Base-by-base conservation (phyloP, 1,140 invertebrate genomes). In the Leptinotarsa defecta region DNA sequence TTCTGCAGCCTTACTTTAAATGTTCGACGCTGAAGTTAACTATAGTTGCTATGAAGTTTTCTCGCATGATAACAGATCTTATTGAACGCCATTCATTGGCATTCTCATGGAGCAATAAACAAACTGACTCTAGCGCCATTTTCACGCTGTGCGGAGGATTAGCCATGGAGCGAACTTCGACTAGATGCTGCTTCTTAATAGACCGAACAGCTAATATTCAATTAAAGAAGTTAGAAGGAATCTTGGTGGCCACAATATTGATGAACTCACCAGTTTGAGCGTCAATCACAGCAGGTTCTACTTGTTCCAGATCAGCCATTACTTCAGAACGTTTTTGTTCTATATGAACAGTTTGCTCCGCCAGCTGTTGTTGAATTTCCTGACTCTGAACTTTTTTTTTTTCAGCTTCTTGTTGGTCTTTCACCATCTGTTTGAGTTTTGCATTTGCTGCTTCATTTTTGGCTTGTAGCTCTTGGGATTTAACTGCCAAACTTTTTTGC, bases 341-440 rank as follows among this genome's bases (percentile, higher is more conserved):
- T 74, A 99, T 99, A 81, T 95, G 92, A 24, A 95, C 91, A 1
- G 96, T 97, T 88, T 98, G 96, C 82, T 93, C 91, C 74, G 94
- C 93, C 76, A 99, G 87, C 79, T 94, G 92, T 22, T 93, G 92
- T 86, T 99, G 98, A 82, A 99, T 96, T 86, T 98, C 96, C 87
- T 99, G 97, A 81, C 96, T 98, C 82, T 98, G 94, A 13, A 97
- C 94, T 88, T 99, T 99, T 87, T 98, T 98, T 87, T 98, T 96
- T 84, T 99, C 98, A 13, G 98, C 98, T 88, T 99, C 98, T 83
- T 99, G 98, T 86, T 99, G 98, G 87, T 99, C 97, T 87, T 98
- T 97, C 20, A 99, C 94, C 98, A 99, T 99, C 86, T 99, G 97
- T 80, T 96, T 94, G 15, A 99, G 88, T 88, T 99, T 99, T 1